Conservation (phyloP, 2,797 vertebrate species). For the Tragelaphus oryx region DNA sequence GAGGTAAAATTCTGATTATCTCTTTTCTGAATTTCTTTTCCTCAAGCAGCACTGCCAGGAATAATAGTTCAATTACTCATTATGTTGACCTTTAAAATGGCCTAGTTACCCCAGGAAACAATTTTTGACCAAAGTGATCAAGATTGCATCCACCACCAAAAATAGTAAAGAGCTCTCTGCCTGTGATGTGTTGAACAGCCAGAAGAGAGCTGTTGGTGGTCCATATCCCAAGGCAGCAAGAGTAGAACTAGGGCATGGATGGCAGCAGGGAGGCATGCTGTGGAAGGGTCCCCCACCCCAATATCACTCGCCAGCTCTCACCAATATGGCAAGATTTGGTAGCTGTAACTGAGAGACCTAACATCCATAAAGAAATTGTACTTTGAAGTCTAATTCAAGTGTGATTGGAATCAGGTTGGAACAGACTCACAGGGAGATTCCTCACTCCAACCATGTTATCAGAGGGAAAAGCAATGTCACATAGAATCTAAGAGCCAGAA, state of each 20-base stretch:
- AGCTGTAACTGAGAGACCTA: neutral
- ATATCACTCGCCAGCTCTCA: neutral
- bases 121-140: neutral
- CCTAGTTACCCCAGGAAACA: neutral
- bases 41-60: neutral
- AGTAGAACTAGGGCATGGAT: neutral
- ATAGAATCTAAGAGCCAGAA: neutral
- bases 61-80: neutral
- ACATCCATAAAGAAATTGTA: neutral
- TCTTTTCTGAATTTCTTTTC: neutral
- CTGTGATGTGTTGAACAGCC: neutral
- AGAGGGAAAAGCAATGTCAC: neutral
- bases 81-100: neutral
- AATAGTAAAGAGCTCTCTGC: neutral
- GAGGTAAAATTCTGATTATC: neutral
- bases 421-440: neutral
- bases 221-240: neutral
- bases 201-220: neutral
- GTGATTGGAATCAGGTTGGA: neutral
- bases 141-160: neutral
- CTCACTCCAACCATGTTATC: neutral
- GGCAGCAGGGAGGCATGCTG: fast-evolving
- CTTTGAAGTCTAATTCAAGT: neutral
- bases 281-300: neutral
- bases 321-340: neutral